Evolutionary conservation across 2,888 invertebrate species (phyloP), one percentile per base, ranked within the genome.

Genomic region (Cylloceria caligata): DNA sequence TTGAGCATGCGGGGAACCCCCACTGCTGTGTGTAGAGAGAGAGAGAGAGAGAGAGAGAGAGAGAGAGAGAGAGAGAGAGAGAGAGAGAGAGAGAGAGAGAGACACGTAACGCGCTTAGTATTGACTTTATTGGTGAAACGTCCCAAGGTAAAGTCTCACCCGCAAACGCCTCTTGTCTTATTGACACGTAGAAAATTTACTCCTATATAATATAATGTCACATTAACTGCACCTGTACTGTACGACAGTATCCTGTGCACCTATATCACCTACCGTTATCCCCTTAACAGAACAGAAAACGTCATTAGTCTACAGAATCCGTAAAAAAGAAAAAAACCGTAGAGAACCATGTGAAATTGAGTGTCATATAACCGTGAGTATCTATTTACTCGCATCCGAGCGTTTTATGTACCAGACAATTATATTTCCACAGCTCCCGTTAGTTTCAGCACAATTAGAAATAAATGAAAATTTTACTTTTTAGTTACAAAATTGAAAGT

Each of bases 91-190:
- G n/a, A n/a, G n/a, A n/a, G n/a, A n/a, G n/a, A n/a, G n/a, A n/a
- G n/a, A n/a, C 64, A 62, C 60, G 36, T 57, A 76, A 42, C 62
- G 21, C 19, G 76, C 34, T 60, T 52, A 67, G 75, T 57, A 75
- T 72, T 72, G 78, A 72, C 78, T 36, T 78, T 78, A 72, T 78
- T 78, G 78, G 71, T 62, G 39, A 78, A 78, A 78, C 55, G 78
- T 72, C 78, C 57, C 65, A 27, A 6, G 55, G 65, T 34, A 45
- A 64, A 71, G 34, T 64, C 39, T 9, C 39, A n/a, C 21, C 34
- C 64, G 21, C 39, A 39, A 27, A 34, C 24, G n/a, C 21, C 34
- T 49, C 77, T 52, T 39, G 76, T 76, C 76, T 69, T 42, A 77
- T 42, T 49, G 77, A 64, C 62, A 52, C 49, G 71, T 27, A 72